A percentile compares a stretch with the other conserved stretches of the same genome.
Conservation (phyloP, 2,888 invertebrate species). For the Dynastes tityus region DNA sequence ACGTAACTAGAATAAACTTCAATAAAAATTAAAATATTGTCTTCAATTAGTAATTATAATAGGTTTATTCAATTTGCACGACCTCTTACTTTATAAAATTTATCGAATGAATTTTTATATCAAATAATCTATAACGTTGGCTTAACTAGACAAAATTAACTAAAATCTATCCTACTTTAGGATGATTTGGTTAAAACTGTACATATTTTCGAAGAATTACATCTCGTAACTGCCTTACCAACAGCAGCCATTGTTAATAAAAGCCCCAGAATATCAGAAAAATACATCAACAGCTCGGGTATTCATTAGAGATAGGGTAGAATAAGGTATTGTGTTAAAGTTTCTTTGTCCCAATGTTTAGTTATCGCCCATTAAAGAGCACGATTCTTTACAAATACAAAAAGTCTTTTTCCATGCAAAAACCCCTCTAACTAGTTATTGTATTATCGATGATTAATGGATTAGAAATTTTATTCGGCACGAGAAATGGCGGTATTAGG, state of each 20-base stretch:
- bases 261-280: slow-evolving; percentile 28
- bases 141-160: background rate
- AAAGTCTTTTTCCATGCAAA: slow-evolving; percentile 64
- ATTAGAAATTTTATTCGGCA: slow-evolving; percentile 51
- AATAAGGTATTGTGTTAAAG: slow-evolving; percentile 48
- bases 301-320: slow-evolving; percentile 52
- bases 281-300: slow-evolving; percentile 26
- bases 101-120: too few species aligned
- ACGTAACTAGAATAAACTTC: too few species aligned
- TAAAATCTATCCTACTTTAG: background rate
- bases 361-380: slow-evolving; percentile 47
- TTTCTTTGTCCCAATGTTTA: slow-evolving; percentile 47
- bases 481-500: background rate
- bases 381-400: slow-evolving; percentile 58
- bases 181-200: slow-evolving; percentile 4
- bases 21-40: too few species aligned
- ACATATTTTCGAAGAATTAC: slow-evolving; percentile 23
- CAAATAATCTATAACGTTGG: too few species aligned
- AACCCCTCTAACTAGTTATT: slow-evolving; percentile 62
- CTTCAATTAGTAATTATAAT: too few species aligned
- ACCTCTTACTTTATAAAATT: too few species aligned
- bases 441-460: slow-evolving; percentile 62
- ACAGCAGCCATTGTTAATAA: slow-evolving; percentile 11
- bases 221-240: background rate
- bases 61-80: too few species aligned